Evolutionary conservation across 2,797 vertebrate genomes (phyloP), one percentile per base, ranked within the genome.

Genomic region (Champsocephalus gunnari): DNA sequence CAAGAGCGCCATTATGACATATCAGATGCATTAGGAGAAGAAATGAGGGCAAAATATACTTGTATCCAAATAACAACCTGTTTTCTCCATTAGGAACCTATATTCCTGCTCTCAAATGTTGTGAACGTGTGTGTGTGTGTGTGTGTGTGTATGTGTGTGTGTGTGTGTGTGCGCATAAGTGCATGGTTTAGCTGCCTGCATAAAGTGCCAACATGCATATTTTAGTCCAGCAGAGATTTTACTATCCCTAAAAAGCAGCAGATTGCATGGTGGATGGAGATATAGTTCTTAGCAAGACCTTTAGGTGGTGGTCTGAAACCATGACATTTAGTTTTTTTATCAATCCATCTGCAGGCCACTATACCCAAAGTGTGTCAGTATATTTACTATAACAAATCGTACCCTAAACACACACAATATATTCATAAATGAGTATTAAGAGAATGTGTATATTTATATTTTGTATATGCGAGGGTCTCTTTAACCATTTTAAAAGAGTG

Each of bases 21-120:
- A 84, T 87, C 87, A 80, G 84, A 85, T 88, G 87, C 90, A 94
- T 92, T 92, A 90, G 88, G 10, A 9, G 67, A 67, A 38, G 66
- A 54, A 82, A 71, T 53, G 28, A 56, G 62, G 48, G 59, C 67
- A 28, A 75, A 84, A 86, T 81, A 79, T 10, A 38, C 81, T 80
- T 83, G 85, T 87, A 64, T 84, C 59, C 50, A 77, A 86, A 88
- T 76, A 86, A 75, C 24, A 82, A 91, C 87, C 82, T 1, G 65
- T 32, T 85, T 91, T 87, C 88, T 86, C 88, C 92, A 92, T 92
- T 90, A 92, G 50, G 62, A 80, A 57, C 11, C 47, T 50, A 13
- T 80, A 44, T 65, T 69, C 12, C 63, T 73, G 43, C 49, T 71
- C 63, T 21, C 21, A 21, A 21, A 21, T 59, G 38, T 21, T 19